phyloP scores from a whole-genome alignment of 1,140 invertebrate genomes.

The Argopecten irradians region DNA sequence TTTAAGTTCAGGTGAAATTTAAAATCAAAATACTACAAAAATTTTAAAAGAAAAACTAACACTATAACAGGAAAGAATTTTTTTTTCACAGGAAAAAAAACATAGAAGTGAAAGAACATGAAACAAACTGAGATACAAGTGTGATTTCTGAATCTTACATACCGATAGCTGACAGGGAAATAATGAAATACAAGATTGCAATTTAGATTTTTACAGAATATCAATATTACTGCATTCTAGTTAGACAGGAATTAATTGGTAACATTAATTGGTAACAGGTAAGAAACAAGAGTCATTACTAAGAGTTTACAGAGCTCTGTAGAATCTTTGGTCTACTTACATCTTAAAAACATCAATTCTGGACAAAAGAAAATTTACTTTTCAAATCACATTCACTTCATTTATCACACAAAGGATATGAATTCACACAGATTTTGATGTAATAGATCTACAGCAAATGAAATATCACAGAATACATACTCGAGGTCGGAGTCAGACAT shows the following conservation, averaged over 20 bases:
- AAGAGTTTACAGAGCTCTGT: background rate
- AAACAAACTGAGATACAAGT: background rate
- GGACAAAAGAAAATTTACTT: background rate
- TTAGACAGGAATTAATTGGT: background rate
- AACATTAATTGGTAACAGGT: background rate
- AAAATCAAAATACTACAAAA: background rate
- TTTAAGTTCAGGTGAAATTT: background rate
- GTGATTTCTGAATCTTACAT: background rate
- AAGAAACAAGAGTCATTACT: background rate
- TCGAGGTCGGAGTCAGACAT: conserved; percentile 55
- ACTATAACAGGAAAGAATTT: background rate
- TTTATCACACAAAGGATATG: background rate
- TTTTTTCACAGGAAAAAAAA: background rate
- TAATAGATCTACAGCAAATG: background rate
- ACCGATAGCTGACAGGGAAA: background rate
- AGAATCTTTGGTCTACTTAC: conserved; percentile 16
- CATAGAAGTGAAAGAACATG: background rate
- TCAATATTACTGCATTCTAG: background rate
- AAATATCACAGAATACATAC: conserved; percentile 46
- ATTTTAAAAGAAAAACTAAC: background rate
- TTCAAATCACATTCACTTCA: background rate
- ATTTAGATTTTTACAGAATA: background rate
- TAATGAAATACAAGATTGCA: background rate
- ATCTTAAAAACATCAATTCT: conserved; percentile 10
- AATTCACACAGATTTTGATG: background rate